These are phyloP conservation scores for Seira sanloemensis DNA, from an alignment of 2,888 invertebrate genomes.

Conservation along the genomic window DNA sequence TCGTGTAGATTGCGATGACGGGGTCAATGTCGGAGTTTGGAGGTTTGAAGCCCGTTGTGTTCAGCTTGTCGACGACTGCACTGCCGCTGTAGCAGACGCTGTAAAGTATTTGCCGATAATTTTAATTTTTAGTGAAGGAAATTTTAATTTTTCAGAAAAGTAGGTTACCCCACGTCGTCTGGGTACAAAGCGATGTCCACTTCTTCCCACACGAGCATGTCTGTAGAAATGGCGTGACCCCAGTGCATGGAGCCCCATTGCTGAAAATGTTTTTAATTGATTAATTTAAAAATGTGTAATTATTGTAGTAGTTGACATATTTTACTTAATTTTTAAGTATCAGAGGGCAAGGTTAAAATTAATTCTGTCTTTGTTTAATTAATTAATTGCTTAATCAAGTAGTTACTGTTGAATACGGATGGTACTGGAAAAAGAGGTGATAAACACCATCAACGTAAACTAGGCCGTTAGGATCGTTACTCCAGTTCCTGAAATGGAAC, in stretches of 20 bases:
- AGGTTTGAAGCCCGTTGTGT: conserved; percentile 67
- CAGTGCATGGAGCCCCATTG: conserved; percentile 76
- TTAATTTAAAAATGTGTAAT: not conserved
- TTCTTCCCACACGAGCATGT: conserved; percentile 78
- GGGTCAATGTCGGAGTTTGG: conserved; percentile 23
- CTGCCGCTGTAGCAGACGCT: conserved; percentile 68
- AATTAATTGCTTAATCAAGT: too few species aligned
- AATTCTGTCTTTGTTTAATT: too few species aligned
- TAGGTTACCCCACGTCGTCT: conserved; percentile 76
- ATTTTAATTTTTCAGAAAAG: too few species aligned
- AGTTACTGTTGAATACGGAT: conserved; percentile 75
- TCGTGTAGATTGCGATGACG: conserved; percentile 70
- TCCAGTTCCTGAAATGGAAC: conserved; percentile 76
- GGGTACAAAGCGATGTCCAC: conserved; percentile 78
- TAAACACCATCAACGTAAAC: conserved; percentile 76
- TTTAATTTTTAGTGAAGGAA: too few species aligned
- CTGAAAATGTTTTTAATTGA: conserved; percentile 69
- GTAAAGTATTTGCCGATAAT: too few species aligned
- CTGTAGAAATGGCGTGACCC: conserved; percentile 78
- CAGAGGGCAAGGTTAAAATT: too few species aligned
- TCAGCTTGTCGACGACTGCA: conserved; percentile 64
- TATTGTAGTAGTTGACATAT: not conserved
- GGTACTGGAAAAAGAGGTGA: conserved; percentile 79
- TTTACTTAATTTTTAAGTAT: too few species aligned
- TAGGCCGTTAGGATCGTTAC: conserved; percentile 80